Evolutionary conservation across 2,888 invertebrate genomes (phyloP).

Genomic region (Morpho deidamia): DNA sequence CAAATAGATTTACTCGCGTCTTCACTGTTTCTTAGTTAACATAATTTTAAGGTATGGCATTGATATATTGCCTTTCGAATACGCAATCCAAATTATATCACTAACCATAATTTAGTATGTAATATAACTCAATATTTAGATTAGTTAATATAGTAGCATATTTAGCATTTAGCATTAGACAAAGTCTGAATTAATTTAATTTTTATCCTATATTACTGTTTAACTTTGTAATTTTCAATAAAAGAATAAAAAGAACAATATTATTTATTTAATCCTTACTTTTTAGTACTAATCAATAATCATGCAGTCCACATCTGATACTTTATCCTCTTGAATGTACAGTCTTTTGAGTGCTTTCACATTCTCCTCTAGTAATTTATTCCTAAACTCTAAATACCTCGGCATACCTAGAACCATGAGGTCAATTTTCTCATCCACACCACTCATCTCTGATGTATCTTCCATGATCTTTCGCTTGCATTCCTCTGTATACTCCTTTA

Average conservation of each 20-base stretch:
- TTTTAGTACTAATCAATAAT: conserved; percentile 24
- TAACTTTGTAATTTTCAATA: not conserved
- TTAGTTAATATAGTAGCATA: too few relatives aligned
- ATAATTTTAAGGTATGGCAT: too few relatives aligned
- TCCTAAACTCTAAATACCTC: conserved; percentile 40
- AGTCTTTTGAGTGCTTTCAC: conserved; percentile 30
- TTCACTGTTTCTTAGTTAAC: too few relatives aligned
- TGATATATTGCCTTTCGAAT: too few relatives aligned
- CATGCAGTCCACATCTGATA: conserved; percentile 28
- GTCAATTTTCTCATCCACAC: conserved; percentile 42
- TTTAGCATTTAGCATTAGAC: not conserved
- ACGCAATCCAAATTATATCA: too few relatives aligned
- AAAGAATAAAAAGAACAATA: not conserved
- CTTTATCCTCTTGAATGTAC: conserved; percentile 11
- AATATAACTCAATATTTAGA: too few relatives aligned
- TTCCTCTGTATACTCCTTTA: conserved; percentile 48
- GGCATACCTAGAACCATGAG: conserved; percentile 43
- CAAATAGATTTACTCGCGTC: too few relatives aligned
- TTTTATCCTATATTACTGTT: not conserved
- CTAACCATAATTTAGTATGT: too few relatives aligned
- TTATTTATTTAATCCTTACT: not conserved
- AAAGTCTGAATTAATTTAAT: conserved; percentile 17
- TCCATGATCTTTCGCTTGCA: conserved; percentile 54
- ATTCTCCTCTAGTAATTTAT: conserved; percentile 38
- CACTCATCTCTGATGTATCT: conserved; percentile 43